Evolutionary conservation across 2,113 vertebrate species (phyloP).

Genomic region (Cnemophilus loriae): DNA sequence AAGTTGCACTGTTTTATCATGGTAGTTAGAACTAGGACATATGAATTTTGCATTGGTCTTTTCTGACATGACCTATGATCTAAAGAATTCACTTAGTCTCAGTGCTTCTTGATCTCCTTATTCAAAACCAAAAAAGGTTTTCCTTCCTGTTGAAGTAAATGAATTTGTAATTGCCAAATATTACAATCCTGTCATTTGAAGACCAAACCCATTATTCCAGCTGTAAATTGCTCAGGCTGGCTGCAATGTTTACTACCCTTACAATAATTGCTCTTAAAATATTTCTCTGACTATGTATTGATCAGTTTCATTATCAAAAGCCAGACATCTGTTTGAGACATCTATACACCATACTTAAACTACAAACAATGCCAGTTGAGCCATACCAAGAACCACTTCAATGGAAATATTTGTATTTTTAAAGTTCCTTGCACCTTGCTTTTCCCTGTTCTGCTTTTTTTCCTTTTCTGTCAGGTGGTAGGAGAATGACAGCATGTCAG

Average conservation of each 20-base stretch:
- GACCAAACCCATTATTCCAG: neutral
- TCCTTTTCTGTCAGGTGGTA: neutral
- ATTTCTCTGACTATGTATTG: neutral
- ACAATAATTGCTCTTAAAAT: neutral
- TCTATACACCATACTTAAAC: neutral
- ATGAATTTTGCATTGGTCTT: neutral
- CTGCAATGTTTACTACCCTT: neutral
- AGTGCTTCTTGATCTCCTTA: neutral
- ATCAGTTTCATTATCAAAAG: neutral
- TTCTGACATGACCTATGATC: neutral
- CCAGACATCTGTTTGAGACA: neutral
- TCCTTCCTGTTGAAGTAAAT: neutral
- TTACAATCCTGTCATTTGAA: neutral
- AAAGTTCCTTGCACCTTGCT: neutral
- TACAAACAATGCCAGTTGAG: neutral
- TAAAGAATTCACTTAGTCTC: neutral
- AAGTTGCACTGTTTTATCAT: neutral
- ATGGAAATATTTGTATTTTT: neutral
- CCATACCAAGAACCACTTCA: neutral
- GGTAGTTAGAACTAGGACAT: neutral
- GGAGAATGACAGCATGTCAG: neutral
- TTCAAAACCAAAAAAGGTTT: neutral
- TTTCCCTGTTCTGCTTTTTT: neutral
- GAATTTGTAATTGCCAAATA: neutral
- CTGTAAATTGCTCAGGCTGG: neutral